These are phyloP conservation scores for Sylvilagus floridanus DNA, from an alignment of 2,797 vertebrate species.

Conservation along the genomic window DNA sequence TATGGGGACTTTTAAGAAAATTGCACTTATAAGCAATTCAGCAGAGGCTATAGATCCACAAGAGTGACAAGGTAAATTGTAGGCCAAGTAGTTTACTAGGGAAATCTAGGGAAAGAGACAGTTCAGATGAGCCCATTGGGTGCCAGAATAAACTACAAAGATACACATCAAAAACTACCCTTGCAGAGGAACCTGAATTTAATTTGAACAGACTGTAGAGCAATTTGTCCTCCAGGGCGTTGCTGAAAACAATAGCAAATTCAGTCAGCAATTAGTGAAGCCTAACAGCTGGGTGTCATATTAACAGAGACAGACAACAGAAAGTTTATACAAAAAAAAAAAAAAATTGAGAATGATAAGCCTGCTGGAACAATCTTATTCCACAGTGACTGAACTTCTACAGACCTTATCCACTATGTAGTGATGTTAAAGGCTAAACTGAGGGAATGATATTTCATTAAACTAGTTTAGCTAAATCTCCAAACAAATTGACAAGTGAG, in stretches of 20 bases:
- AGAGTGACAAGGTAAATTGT: neutral
- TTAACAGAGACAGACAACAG: neutral
- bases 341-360: neutral
- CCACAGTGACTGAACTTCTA: neutral
- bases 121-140: neutral
- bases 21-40: neutral
- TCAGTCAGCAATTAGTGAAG: neutral
- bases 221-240: neutral
- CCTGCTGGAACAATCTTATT: neutral
- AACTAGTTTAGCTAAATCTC: neutral
- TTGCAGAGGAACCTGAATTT: neutral
- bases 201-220: neutral
- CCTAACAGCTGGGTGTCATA: neutral
- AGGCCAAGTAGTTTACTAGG: neutral
- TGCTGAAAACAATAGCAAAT: neutral
- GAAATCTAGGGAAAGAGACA: neutral
- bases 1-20: neutral
- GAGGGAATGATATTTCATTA: neutral
- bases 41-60: neutral
- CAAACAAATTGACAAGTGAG: neutral
- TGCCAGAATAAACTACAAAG: neutral
- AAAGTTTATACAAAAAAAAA: constrained; percentile 3
- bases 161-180: neutral
- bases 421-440: neutral
- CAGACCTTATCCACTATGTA: neutral